These are phyloP conservation scores for Cyrtodaria siliqua DNA, from an alignment of 2,888 invertebrate genomes.

Conservation along the genomic window DNA sequence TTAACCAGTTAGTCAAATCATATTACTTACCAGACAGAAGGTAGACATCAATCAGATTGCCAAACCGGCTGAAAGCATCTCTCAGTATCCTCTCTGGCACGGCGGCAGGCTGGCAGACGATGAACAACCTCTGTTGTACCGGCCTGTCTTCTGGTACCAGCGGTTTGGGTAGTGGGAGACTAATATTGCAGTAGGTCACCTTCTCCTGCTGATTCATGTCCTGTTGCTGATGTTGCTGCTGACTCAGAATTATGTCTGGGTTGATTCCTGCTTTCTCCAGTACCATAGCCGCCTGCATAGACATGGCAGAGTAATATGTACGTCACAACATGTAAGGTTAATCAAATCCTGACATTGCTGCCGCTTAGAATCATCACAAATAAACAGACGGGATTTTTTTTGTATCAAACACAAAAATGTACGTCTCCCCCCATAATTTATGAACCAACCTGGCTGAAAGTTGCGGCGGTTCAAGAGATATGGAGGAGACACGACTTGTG, in stretches of 20 bases:
- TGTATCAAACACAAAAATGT: too few species aligned
- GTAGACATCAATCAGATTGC: slow-evolving; percentile 95
- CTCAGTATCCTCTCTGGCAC: slow-evolving; percentile 93
- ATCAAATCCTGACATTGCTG: too few species aligned
- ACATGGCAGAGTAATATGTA: too few species aligned
- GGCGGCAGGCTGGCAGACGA: slow-evolving; percentile 89
- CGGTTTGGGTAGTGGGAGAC: slow-evolving; percentile 87
- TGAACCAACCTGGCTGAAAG: too few species aligned
- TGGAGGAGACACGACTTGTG: too few species aligned
- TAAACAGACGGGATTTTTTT: too few species aligned
- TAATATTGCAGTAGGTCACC: slow-evolving; percentile 88
- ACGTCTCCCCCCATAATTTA: too few species aligned
- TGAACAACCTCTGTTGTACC: slow-evolving; percentile 87
- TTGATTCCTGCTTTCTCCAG: slow-evolving; percentile 80
- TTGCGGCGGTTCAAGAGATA: too few species aligned
- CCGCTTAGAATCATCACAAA: too few species aligned
- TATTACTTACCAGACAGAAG: slow-evolving; percentile 90
- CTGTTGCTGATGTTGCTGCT: slow-evolving; percentile 4
- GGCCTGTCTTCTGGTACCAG: slow-evolving; percentile 86
- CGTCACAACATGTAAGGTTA: too few species aligned
- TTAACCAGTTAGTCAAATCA: too few species aligned
- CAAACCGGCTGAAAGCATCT: slow-evolving; percentile 96
- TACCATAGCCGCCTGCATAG: slow-evolving; percentile 75
- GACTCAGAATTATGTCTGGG: slow-evolving; percentile 70
- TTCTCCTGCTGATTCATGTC: slow-evolving; percentile 63